Evolutionary conservation across 2,113 vertebrate species (phyloP).

Genomic region (Isurus oxyrinchus): DNA sequence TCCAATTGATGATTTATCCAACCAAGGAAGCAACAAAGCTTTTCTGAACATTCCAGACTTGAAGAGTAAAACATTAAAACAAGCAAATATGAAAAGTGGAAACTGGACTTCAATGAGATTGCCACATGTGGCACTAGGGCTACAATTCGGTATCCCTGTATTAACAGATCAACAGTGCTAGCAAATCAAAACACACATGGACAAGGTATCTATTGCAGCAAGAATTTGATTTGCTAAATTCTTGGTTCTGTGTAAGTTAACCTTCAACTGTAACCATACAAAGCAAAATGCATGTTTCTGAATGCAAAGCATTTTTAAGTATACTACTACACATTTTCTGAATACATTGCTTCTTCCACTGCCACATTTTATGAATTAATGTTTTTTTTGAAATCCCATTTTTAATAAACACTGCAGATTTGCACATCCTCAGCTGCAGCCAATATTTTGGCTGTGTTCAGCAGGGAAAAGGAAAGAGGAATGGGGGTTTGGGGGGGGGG

Average conservation of each 20-base stretch:
- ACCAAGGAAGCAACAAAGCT: background rate
- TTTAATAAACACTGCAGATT: background rate
- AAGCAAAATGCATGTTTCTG: background rate
- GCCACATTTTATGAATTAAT: constrained; percentile 42
- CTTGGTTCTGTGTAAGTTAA: background rate
- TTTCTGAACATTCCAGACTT: background rate
- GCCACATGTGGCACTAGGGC: background rate
- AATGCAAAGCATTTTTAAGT: background rate
- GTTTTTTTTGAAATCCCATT: constrained; percentile 35
- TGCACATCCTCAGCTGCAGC: constrained; percentile 43
- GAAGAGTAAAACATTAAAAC: background rate
- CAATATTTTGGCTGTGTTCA: constrained; percentile 48
- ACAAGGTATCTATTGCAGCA: background rate
- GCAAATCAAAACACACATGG: background rate
- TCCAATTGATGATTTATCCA: background rate
- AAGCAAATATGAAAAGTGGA: constrained; percentile 36
- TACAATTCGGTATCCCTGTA: background rate
- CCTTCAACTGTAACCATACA: background rate
- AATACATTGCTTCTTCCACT: background rate
- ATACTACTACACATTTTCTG: background rate
- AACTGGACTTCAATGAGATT: background rate
- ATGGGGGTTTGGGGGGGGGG: background rate
- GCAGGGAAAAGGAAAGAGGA: constrained; percentile 47
- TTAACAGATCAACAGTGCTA: background rate
- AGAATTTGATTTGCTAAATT: background rate